Evolutionary conservation across 2,888 invertebrate genomes (phyloP).

Genomic region (Ashinkailepas kermadecensis): DNA sequence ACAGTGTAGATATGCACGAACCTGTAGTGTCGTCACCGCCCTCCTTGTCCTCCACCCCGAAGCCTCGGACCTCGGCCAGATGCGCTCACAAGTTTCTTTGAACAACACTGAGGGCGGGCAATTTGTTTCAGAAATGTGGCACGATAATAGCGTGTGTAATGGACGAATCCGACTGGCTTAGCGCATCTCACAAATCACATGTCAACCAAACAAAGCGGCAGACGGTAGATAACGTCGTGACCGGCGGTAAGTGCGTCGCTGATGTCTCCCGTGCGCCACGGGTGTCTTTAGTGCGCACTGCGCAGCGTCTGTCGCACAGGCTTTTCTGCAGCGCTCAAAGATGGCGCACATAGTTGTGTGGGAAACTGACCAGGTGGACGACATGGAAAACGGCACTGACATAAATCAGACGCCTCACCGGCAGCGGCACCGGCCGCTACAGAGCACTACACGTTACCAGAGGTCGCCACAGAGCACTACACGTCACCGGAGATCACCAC

Average conservation of each 20-base stretch:
- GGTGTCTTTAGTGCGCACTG: neutral
- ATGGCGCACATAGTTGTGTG: neutral
- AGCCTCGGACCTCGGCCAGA: neutral
- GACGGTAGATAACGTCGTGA: neutral
- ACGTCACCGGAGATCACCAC: no score
- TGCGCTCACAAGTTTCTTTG: neutral
- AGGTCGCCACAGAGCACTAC: no score
- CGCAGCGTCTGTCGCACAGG: neutral
- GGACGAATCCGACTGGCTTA: neutral
- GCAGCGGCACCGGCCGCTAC: no score
- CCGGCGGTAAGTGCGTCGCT: neutral
- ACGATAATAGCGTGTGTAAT: neutral
- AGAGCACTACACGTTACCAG: no score
- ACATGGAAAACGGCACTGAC: neutral
- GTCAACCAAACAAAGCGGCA: slow-evolving; percentile 1
- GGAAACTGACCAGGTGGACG: neutral
- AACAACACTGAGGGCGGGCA: neutral
- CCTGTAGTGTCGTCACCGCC: neutral
- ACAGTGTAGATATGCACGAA: no score
- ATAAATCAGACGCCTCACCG: neutral
- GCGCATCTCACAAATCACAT: slow-evolving; percentile 5
- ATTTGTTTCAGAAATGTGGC: slow-evolving; percentile 9
- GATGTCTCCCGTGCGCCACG: neutral
- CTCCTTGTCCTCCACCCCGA: neutral
- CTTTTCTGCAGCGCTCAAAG: neutral